phyloP scores from a whole-genome alignment of 2,113 vertebrate species.

The Sinosuthora webbiana region DNA sequence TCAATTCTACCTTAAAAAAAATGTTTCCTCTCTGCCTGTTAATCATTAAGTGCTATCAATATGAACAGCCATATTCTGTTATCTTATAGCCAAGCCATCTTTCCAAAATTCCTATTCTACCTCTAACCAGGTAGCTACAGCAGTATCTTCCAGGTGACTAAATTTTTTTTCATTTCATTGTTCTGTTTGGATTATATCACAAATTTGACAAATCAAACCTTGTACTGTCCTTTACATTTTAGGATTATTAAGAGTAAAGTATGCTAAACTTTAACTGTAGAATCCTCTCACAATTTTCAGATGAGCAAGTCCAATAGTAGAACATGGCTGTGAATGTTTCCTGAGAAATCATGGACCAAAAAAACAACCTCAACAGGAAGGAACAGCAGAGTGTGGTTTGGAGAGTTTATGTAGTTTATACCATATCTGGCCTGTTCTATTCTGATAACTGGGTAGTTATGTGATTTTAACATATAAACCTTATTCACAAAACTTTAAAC shows the following conservation, averaged over 20 bases:
- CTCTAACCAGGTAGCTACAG: neutral
- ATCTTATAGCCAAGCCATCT: neutral
- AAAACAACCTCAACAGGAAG: neutral
- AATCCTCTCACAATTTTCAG: neutral
- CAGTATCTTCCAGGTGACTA: neutral
- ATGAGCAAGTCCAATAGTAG: neutral
- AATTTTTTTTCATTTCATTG: neutral
- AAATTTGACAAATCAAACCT: neutral
- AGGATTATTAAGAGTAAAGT: neutral
- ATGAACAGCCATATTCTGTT: neutral
- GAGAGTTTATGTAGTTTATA: neutral
- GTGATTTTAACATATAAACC: neutral
- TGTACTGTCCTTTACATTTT: fast-evolving
- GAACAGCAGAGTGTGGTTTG: neutral
- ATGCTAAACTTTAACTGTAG: neutral
- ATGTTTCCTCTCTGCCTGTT: neutral
- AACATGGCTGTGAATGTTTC: neutral
- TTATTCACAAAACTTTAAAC: neutral
- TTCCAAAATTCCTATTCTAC: neutral
- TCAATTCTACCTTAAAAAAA: neutral
- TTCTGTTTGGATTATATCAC: neutral
- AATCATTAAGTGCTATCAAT: neutral
- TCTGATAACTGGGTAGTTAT: neutral
- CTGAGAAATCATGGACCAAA: neutral
- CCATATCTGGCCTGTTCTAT: neutral